Conservation (phyloP, 2,113 vertebrate genomes). For the Neodon shergylaensis region DNA sequence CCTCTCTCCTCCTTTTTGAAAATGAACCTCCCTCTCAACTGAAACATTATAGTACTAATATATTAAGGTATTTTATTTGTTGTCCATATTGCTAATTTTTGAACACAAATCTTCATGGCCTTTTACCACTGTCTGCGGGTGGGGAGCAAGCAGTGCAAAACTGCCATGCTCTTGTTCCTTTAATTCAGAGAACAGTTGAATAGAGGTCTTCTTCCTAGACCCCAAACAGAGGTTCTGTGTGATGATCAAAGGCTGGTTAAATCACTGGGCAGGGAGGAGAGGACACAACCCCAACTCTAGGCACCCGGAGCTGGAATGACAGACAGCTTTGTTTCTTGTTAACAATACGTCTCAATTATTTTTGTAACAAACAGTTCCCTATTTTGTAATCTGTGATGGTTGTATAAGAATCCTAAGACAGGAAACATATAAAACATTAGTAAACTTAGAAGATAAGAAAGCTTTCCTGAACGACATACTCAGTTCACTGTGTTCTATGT, state of each 20-base stretch:
- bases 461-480: not conserved
- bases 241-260: not conserved
- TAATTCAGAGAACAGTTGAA: not conserved
- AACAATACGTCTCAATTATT: not conserved
- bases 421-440: not conserved
- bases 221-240: not conserved
- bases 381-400: not conserved
- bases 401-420: not conserved
- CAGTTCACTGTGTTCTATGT: not conserved
- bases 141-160: not conserved
- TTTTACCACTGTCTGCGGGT: not conserved
- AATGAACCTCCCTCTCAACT: not conserved
- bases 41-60: not conserved
- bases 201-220: not conserved
- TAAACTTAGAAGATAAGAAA: not conserved
- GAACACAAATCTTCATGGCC: not conserved
- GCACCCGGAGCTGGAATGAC: not conserved
- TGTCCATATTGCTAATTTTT: not conserved
- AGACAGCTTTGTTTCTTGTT: not conserved
- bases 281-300: not conserved
- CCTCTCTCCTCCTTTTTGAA: conserved; percentile 5
- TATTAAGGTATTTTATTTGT: not conserved
- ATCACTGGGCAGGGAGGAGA: not conserved
- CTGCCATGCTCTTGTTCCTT: not conserved
- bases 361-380: not conserved